Conservation (phyloP, 2,888 invertebrate species). For the Eupithecia dodoneata region DNA sequence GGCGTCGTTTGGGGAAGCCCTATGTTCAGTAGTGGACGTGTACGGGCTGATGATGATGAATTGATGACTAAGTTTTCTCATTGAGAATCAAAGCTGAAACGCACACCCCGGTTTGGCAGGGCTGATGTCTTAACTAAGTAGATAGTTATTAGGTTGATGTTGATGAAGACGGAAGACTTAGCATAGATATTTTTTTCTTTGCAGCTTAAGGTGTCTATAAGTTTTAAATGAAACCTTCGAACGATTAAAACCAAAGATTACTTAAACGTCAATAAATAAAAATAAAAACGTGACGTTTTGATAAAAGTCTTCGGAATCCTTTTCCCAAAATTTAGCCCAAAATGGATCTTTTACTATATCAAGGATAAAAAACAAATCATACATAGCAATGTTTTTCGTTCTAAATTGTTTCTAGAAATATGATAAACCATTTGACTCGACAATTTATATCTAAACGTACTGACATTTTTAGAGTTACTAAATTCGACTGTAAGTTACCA, state of each 20-base stretch:
- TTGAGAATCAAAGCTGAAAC: too few relatives aligned
- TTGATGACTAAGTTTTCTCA: too few relatives aligned
- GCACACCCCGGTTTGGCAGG: too few relatives aligned
- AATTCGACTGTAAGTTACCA: conserved; percentile 10
- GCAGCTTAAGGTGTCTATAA: too few relatives aligned
- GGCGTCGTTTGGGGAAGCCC: too few relatives aligned
- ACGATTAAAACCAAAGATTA: background rate
- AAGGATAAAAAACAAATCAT: background rate
- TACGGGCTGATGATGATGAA: too few relatives aligned
- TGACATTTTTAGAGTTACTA: conserved; percentile 40
- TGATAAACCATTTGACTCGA: conserved; percentile 66
- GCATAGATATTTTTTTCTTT: background rate
- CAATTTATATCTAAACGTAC: conserved; percentile 51
- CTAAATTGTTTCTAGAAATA: conserved; percentile 60
- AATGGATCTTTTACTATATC: conserved; percentile 1
- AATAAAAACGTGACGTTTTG: background rate
- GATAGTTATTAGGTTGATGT: too few relatives aligned
- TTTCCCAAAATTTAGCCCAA: background rate
- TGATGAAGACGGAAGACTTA: too few relatives aligned
- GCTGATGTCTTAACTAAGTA: too few relatives aligned
- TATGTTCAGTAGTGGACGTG: too few relatives aligned
- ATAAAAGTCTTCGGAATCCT: background rate
- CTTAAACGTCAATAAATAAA: conserved; percentile 1
- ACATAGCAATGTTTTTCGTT: conserved; percentile 42
- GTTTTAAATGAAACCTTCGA: conserved; percentile 3